A percentile compares a stretch with the other conserved stretches of the same genome.
phyloP scores from a whole-genome alignment of 1,140 invertebrate species.

The Pararge aegeria region DNA sequence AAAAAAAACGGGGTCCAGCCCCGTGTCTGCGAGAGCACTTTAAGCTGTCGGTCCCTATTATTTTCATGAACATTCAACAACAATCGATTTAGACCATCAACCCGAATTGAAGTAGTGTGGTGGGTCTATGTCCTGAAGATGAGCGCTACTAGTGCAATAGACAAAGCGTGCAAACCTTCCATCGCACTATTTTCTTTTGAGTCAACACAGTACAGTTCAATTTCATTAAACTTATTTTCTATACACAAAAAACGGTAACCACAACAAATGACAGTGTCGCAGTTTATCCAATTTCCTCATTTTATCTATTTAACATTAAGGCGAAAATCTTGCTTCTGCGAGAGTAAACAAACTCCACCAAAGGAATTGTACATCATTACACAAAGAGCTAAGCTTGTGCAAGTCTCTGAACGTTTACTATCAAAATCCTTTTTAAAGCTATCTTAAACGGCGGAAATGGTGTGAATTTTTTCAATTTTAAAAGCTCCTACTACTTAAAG shows the following conservation, averaged over 20 bases:
- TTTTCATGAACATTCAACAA: too few species aligned
- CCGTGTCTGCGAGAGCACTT: too few species aligned
- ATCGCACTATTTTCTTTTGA: too few species aligned
- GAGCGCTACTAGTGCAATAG: too few species aligned
- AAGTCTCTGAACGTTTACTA: background rate
- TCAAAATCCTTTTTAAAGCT: background rate
- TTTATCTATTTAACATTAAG: background rate
- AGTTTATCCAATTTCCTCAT: background rate
- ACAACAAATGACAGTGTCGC: background rate
- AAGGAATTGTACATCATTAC: constrained; percentile 12
- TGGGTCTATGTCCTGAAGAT: too few species aligned
- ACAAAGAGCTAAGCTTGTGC: constrained; percentile 12
- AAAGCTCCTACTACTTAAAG: background rate
- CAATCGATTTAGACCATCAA: too few species aligned
- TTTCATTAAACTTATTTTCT: background rate
- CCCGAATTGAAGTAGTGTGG: too few species aligned
- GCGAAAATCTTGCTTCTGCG: background rate
- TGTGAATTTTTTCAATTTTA: background rate
- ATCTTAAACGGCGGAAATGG: background rate
- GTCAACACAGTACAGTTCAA: too few species aligned
- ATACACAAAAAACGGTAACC: background rate
- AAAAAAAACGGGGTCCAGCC: too few species aligned
- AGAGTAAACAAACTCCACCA: background rate
- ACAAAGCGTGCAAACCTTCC: too few species aligned
- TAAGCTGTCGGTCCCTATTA: too few species aligned